Evolutionary conservation across 2,113 vertebrate species (phyloP), one percentile per base, ranked within the genome.

Genomic region (Forbesichthys agassizii): DNA sequence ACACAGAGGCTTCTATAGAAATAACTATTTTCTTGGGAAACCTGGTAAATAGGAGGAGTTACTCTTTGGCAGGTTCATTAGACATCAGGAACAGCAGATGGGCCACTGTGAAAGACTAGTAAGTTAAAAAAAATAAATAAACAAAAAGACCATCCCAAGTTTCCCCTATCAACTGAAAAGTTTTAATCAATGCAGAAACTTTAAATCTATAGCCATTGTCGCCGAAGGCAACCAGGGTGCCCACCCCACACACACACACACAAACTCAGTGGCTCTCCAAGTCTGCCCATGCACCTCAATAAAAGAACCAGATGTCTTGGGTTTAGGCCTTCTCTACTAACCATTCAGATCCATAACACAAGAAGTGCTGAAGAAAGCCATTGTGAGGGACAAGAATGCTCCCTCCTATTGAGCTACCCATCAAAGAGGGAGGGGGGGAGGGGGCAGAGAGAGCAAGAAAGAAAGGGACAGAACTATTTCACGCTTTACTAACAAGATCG

Each of bases 401-500:
- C 79, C 79, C 78, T 64, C 33, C 61, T 78, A 79, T 83, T 84
- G 82, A 88, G 82, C 59, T 36, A 65, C 69, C 63, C 58, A 52
- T 36, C 27, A 66, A 73, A 71, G 59, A 12, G 47, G 46, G 49
- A 10, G 12, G 3, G 46, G 58, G 49, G 36, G 46, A 20, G 3
- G 46, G 6, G 42, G 3, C 13, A 53, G 51, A 62, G 51, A 73
- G 33, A 70, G 73, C 71, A 18, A 57, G 70, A 68, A 64, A 53
- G 79, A 87, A 79, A 79, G 72, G 84, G 83, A 73, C 71, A 66
- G 84, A 57, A 75, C 84, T 80, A 91, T 91, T 91, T 91, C 90
- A 91, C 88, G 90, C 88, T 91, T 90, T 91, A 68, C 90, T 91
- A 91, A 90, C 88, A 84, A 90, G 90, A 88, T 86, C 81, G 81